Evolutionary conservation across 2,113 vertebrate species (phyloP).

Genomic region (Callorhinus ursinus): DNA sequence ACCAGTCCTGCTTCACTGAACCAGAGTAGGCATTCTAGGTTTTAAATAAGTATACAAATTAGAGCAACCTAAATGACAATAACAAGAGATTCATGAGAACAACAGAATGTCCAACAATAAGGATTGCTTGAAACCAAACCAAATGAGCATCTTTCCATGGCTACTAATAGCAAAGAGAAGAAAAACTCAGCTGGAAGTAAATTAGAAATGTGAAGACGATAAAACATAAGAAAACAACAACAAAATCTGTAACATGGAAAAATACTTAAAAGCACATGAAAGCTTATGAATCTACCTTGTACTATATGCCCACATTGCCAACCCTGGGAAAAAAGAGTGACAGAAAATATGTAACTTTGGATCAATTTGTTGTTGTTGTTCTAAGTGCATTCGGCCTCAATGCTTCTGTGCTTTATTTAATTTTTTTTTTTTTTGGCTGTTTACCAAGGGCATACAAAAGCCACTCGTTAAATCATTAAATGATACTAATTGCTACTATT

Average conservation of each 20-base stretch:
- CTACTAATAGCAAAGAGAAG: slow-evolving; percentile 34
- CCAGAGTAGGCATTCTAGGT: background rate
- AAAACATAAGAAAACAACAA: slow-evolving; percentile 43
- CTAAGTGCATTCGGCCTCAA: background rate
- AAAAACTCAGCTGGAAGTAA: slow-evolving; percentile 55
- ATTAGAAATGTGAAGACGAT: slow-evolving; percentile 60
- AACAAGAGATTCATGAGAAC: slow-evolving; percentile 31
- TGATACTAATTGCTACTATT: background rate
- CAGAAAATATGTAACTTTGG: slow-evolving; percentile 18
- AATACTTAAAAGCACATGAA: slow-evolving; percentile 15
- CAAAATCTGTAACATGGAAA: slow-evolving; percentile 13
- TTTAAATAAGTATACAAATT: background rate
- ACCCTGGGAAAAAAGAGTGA: background rate
- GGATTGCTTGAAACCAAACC: slow-evolving; percentile 24
- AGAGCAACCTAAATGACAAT: background rate
- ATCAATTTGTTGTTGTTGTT: background rate
- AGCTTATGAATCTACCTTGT: background rate
- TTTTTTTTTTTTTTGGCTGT: background rate
- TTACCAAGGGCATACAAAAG: background rate
- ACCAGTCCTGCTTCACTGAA: background rate
- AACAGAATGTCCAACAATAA: background rate
- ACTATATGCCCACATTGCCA: background rate
- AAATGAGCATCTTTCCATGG: slow-evolving; percentile 39
- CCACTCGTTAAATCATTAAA: background rate
- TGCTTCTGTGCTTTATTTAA: background rate